These are phyloP conservation scores for Heliothis subflexa DNA, from an alignment of 1,140 invertebrate genomes.

Conservation along the genomic window DNA sequence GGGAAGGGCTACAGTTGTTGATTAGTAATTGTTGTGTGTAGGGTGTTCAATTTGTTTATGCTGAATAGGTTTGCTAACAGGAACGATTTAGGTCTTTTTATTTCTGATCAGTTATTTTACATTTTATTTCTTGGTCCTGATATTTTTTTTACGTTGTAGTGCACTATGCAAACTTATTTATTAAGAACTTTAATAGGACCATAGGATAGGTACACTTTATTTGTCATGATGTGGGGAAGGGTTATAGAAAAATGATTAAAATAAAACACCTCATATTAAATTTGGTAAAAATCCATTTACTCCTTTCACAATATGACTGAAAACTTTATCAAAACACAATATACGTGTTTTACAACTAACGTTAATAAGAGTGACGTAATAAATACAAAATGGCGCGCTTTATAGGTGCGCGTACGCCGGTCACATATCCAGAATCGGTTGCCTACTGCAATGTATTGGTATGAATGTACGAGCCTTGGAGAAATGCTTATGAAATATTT, in stretches of 20 bases:
- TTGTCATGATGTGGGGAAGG: neutral
- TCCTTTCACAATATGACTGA: constrained; percentile 83
- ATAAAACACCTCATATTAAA: constrained; percentile 56
- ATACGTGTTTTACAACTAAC: constrained; percentile 81
- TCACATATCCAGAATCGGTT: constrained; percentile 53
- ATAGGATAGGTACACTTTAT: no score
- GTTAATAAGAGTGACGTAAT: constrained; percentile 79
- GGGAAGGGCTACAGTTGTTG: neutral
- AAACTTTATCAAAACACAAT: constrained; percentile 85
- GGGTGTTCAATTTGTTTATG: no score
- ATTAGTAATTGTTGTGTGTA: neutral
- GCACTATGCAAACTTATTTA: no score
- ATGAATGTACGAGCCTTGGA: neutral
- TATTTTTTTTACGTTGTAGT: no score
- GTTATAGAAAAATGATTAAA: neutral
- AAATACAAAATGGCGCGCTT: constrained; percentile 66
- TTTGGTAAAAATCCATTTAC: constrained; percentile 84
- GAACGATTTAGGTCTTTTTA: no score
- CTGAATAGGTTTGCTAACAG: no score
- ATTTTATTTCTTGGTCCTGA: no score
- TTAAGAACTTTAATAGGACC: no score
- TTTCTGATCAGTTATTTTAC: no score
- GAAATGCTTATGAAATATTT: constrained; percentile 17
- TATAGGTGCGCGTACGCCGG: constrained; percentile 36
- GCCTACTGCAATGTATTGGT: constrained; percentile 9